phyloP scores from a whole-genome alignment of 2,113 vertebrate species.

The Platichthys stellatus region DNA sequence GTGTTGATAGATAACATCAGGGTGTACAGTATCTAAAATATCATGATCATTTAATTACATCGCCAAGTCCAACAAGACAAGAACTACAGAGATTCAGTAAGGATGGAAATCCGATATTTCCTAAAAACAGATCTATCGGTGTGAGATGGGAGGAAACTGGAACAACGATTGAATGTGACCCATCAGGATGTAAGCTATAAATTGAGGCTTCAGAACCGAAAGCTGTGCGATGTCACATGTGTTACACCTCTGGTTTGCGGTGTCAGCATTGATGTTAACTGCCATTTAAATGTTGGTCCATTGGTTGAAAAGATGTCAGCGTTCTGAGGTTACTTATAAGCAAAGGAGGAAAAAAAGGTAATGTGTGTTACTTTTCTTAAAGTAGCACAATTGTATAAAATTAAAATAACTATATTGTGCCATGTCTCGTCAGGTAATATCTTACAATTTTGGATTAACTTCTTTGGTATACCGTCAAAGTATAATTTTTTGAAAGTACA shows the following conservation, averaged over 20 bases:
- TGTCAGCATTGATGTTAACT: background rate
- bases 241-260: background rate
- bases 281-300: background rate
- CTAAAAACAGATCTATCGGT: background rate
- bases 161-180: background rate
- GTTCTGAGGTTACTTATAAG: background rate
- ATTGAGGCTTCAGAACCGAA: background rate
- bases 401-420: too few species aligned
- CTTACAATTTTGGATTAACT: too few species aligned
- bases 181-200: background rate
- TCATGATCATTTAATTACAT: too few species aligned
- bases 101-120: background rate
- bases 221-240: background rate
- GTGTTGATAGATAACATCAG: too few species aligned
- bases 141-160: background rate
- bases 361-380: too few species aligned
- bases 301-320: background rate
- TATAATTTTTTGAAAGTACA: too few species aligned
- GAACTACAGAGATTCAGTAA: too few species aligned
- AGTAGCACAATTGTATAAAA: background rate
- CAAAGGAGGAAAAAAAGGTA: background rate
- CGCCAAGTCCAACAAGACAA: too few species aligned
- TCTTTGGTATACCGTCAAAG: too few species aligned
- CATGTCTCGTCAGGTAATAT: too few species aligned
- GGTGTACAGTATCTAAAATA: background rate